A percentile compares a stretch with the other conserved stretches of the same genome.
Evolutionary conservation across 2,888 invertebrate species (phyloP).

Genomic region (Gisinianus flammeolus): DNA sequence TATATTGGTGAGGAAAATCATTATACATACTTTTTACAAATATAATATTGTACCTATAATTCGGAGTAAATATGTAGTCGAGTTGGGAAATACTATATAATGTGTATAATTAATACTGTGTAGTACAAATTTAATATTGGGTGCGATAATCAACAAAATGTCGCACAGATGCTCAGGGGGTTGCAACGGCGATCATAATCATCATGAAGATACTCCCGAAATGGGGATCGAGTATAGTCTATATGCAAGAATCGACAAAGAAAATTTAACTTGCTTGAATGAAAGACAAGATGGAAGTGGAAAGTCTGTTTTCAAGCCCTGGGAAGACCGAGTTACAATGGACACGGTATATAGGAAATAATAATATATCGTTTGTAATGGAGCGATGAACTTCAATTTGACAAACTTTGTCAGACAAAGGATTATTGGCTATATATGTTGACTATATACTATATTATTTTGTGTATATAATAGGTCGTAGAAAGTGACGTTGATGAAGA

Average conservation of each 20-base stretch:
- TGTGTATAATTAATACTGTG: too few species aligned
- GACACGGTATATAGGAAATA: constrained; percentile 68
- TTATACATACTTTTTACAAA: too few species aligned
- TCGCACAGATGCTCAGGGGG: constrained; percentile 66
- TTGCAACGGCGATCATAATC: constrained; percentile 69
- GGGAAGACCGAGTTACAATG: constrained; percentile 81
- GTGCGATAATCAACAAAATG: too few species aligned
- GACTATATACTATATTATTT: not conserved
- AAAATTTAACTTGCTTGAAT: constrained; percentile 88
- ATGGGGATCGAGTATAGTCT: constrained; percentile 81
- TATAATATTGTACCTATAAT: too few species aligned
- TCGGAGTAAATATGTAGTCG: too few species aligned
- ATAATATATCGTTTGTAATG: not conserved
- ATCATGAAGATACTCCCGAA: constrained; percentile 70
- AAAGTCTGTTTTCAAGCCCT: constrained; percentile 87
- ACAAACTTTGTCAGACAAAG: too few species aligned
- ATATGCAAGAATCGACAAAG: constrained; percentile 85
- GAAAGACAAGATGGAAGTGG: constrained; percentile 86
- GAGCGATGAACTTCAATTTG: too few species aligned
- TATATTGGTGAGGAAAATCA: too few species aligned
- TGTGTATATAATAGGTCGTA: constrained; percentile 74
- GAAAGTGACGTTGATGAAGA: constrained; percentile 97
- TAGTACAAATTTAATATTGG: too few species aligned
- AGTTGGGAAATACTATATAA: too few species aligned
- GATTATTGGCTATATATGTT: not conserved